These are phyloP conservation scores for Biston stratarius DNA, from an alignment of 2,888 invertebrate genomes.

Conservation along the genomic window DNA sequence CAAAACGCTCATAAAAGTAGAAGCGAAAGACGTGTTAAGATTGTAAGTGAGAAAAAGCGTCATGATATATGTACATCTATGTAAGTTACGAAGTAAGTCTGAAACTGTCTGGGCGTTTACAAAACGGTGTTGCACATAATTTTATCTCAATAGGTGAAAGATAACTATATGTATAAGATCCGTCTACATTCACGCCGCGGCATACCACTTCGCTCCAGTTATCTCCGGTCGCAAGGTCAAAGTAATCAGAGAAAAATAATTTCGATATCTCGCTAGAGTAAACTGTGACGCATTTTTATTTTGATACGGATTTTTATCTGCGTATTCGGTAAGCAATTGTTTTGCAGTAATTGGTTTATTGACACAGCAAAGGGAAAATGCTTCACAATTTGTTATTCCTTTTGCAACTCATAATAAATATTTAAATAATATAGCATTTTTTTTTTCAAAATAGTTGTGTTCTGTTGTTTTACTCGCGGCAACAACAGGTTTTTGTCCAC, in stretches of 20 bases:
- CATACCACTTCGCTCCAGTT: conserved; percentile 21
- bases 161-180: conserved; percentile 12
- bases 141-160: conserved; percentile 3
- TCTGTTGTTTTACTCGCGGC: not conserved
- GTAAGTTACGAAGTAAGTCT: too few species aligned
- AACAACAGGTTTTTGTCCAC: too few species aligned
- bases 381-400: not conserved
- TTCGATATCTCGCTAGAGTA: conserved; percentile 1
- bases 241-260: conserved; percentile 18
- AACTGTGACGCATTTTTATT: conserved; percentile 4
- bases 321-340: not conserved
- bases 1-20: too few species aligned
- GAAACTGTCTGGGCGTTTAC: too few species aligned
- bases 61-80: too few species aligned
- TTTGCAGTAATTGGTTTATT: not conserved
- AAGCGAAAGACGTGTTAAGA: too few species aligned
- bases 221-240: conserved; percentile 22
- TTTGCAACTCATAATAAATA: not conserved
- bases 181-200: conserved; percentile 5
- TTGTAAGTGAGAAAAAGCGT: too few species aligned
- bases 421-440: not conserved
- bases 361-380: not conserved
- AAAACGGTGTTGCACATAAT: not conserved
- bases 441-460: too few species aligned
- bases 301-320: not conserved